Evolutionary conservation across 2,797 vertebrate species (phyloP).

Genomic region (Neomorphus geoffroyi): DNA sequence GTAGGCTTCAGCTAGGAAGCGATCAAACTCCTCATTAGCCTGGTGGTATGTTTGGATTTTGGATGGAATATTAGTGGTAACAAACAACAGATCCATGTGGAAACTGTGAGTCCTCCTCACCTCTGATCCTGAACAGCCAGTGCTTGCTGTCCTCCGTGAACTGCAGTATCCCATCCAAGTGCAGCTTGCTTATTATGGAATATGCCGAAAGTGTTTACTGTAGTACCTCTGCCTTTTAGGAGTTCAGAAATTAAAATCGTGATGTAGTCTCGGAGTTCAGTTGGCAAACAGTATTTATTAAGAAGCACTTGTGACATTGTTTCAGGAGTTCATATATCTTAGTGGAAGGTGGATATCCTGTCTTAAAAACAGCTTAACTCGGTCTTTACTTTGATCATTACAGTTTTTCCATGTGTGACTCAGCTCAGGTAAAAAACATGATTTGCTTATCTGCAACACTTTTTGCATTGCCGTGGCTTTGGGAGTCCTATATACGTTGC

Average conservation of each 20-base stretch:
- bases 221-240: neutral
- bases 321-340: neutral
- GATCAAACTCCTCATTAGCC: fast-evolving
- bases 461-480: neutral
- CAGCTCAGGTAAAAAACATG: neutral
- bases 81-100: neutral
- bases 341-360: neutral
- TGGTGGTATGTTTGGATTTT: neutral
- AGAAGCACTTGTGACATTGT: neutral
- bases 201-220: neutral
- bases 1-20: neutral
- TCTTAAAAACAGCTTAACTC: neutral
- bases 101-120: neutral
- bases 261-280: neutral
- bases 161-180: neutral
- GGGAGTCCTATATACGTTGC: neutral
- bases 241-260: neutral
- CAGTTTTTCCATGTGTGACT: neutral
- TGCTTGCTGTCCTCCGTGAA: neutral
- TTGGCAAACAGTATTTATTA: neutral
- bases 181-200: neutral
- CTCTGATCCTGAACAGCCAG: neutral
- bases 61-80: neutral
- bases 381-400: neutral
- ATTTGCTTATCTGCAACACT: neutral